Evolutionary conservation across 2,113 vertebrate species (phyloP).

Genomic region (Pelvicachromis taeniatus): DNA sequence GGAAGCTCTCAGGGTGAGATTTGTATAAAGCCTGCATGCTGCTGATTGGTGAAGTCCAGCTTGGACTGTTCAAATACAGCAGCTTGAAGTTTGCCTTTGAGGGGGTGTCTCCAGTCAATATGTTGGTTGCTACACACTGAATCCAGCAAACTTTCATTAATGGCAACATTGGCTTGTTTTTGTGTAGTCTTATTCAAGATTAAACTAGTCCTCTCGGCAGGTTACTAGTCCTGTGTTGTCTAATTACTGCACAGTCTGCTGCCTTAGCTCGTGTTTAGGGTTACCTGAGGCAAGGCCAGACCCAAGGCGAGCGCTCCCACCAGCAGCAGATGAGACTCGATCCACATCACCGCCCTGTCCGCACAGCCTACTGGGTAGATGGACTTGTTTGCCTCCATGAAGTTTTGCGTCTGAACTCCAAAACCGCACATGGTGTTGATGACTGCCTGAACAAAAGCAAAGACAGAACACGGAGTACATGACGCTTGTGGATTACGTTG

Average conservation of each 20-base stretch:
- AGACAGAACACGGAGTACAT: background rate
- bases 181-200: background rate
- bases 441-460: conserved; percentile 49
- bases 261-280: background rate
- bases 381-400: conserved; percentile 55
- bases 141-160: background rate
- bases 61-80: background rate
- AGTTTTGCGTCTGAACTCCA: conserved; percentile 64
- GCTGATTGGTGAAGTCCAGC: conserved; percentile 28
- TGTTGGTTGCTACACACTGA: background rate
- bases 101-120: background rate
- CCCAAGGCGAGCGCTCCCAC: conserved; percentile 70
- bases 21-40: background rate
- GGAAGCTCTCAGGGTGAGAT: background rate
- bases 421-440: conserved; percentile 78
- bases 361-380: conserved; percentile 73
- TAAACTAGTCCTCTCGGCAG: background rate
- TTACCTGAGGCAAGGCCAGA: conserved; percentile 76
- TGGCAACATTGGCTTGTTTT: background rate
- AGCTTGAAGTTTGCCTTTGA: background rate
- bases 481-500: background rate
- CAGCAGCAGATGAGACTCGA: conserved; percentile 75
- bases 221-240: background rate
- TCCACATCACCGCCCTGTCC: conserved; percentile 68
- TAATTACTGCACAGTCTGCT: background rate